Base-by-base conservation (phyloP, 2,797 vertebrate genomes). In the Coregonus suidteri region DNA sequence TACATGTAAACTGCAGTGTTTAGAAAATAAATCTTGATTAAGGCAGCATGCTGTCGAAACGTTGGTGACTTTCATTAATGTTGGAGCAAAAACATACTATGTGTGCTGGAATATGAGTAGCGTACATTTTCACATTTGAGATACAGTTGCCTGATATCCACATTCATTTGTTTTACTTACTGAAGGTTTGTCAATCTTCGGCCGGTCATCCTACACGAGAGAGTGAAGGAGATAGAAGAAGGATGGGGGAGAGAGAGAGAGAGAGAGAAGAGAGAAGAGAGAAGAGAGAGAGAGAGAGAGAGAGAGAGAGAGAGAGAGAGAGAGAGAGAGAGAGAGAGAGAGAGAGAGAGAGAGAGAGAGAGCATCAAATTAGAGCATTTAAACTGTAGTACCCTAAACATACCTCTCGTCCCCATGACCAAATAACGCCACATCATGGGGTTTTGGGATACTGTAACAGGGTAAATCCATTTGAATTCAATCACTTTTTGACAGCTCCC, bases 131-230 rank as follows among this genome's bases (percentile, higher is more conserved):
- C 16, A 31, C 0, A 56, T 56, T 34, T 30, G 37, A 73, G 41
- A 41, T 51, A 73, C 41, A 47, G 41, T 47, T 47, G 41, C 9
- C 41, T 47, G 41, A 47, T 13, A 47, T 47, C 9, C 41, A 47
- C 41, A 47, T 47, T 2, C 3, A 47, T 31, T 25, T 6, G 4
- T 18, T 74, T 53, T 35, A 90, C 93, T 80, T 56, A 94, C 93
- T 64, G 37, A 81, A 47, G 86, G 87, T 52, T 71, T 84, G 73
- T 20, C 4, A 0, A 94, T 59, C 73, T 90, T 90, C 6, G 87
- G 71, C 65, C 90, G 52, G 88, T 94, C 93, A 0, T 94, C 93
- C 93, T 95, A 82, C 75, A 83, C 14, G 34, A 31, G 25, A 18
- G 3, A 72, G 41, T 47, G 41, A 47, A 9, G 41, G 41, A 47